Evolutionary conservation across 1,140 invertebrate genomes (phyloP), one percentile per base, ranked within the genome.

Genomic region (Cydia strobilella): DNA sequence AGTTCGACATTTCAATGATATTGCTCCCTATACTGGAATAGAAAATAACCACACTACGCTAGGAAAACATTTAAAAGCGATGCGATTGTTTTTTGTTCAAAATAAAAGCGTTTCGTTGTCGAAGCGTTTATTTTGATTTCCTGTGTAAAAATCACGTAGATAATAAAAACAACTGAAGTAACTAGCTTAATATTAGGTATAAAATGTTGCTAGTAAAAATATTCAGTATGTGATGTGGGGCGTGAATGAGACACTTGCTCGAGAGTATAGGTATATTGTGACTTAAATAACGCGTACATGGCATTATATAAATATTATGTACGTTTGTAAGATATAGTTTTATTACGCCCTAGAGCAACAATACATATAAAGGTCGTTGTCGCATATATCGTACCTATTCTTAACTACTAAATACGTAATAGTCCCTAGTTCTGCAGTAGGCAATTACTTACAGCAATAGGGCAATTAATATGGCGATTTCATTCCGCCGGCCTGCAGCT

Each of bases 361-460:
- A 51, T n/a, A n/a, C n/a, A n/a, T n/a, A 51, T 51, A 51, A 51
- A 51, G 48, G 48, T 18, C 20, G 20, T 59, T n/a, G 54, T 59
- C 54, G 54, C 54, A 59, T 59, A n/a, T n/a, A n/a, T n/a, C n/a
- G n/a, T n/a, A n/a, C 54, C 10, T 59, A 59, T 23, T 59, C 54
- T 59, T 59, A 59, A 59, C n/a, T 51, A 51, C 48, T 59, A 59
- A 59, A 9, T 59, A 59, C 18, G 54, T 23, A 59, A 59, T 23
- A 23, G 54, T 9, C 54, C 23, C 54, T 23, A 59, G 20, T 59
- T 12, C 65, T 69, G 63, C 65, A 31, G 27, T 35, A 42, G 65
- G 65, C 65, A 69, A 69, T 69, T 31, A 69, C 65, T 69, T 69
- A 35, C 65, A 20, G 65, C 65, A 35, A 69, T 31, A 5, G 27